Conservation (phyloP, 2,797 vertebrate genomes). For the Pachyuromys duprasi region DNA sequence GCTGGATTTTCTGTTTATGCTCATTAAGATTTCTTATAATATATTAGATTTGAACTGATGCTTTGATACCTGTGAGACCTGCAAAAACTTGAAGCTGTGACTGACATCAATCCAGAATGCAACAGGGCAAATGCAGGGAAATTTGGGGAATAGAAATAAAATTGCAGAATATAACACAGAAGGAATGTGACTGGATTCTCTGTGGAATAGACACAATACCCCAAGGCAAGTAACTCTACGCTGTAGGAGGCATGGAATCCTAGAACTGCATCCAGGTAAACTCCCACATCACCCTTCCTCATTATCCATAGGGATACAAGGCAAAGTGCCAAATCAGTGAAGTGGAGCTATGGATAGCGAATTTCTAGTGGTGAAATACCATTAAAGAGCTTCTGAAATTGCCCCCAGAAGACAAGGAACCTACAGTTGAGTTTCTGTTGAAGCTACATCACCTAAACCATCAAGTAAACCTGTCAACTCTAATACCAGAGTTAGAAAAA, state of each 20-base stretch:
- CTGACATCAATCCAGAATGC: not conserved
- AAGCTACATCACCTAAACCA: not conserved
- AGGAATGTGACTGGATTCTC: not conserved
- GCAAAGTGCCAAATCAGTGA: not conserved
- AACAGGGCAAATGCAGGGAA: not conserved
- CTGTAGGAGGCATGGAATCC: not conserved
- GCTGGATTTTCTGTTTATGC: not conserved
- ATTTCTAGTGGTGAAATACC: not conserved
- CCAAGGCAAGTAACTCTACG: not conserved
- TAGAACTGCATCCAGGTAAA: not conserved
- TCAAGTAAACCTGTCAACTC: not conserved
- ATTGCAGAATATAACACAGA: not conserved
- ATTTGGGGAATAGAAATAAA: not conserved
- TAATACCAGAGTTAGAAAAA: not conserved
- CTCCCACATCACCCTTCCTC: rapidly evolving
- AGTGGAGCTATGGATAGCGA: not conserved
- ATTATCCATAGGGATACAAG: not conserved
- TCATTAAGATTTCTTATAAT: not conserved
- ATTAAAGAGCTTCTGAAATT: not conserved
- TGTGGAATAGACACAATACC: not conserved
- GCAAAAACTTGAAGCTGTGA: not conserved
- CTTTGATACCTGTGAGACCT: not conserved
- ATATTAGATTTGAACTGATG: not conserved
- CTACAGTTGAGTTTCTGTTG: not conserved
- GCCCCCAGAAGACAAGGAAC: not conserved